These are phyloP conservation scores for Bellardia bayeri DNA, from an alignment of 2,888 invertebrate species.

Conservation along the genomic window DNA sequence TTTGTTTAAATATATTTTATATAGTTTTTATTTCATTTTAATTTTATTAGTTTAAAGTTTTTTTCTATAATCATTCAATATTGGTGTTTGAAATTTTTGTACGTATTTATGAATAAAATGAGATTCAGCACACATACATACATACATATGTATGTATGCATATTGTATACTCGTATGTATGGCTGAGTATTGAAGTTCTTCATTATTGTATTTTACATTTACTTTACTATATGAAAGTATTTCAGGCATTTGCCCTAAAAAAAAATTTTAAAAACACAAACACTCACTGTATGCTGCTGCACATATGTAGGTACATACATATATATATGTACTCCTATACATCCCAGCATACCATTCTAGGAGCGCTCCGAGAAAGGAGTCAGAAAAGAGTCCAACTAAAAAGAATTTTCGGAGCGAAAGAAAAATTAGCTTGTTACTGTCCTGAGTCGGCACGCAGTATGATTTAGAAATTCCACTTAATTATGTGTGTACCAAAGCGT, in stretches of 20 bases:
- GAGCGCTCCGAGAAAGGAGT: no score
- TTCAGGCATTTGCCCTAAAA: conserved; percentile 61
- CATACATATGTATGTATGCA: not conserved
- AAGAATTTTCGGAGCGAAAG: no score
- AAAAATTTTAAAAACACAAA: not conserved
- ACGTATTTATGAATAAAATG: not conserved
- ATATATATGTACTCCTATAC: no score
- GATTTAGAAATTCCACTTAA: no score
- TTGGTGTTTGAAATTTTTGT: conserved; percentile 35
- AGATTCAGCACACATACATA: not conserved
- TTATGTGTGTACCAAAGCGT: no score
- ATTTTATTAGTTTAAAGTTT: conserved; percentile 36
- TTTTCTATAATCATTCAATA: conserved; percentile 44
- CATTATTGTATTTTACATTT: not conserved
- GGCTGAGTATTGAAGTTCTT: conserved; percentile 15
- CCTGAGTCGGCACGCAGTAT: no score
- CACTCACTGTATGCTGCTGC: not conserved
- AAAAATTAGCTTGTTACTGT: no score
- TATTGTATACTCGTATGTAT: not conserved
- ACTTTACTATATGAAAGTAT: conserved; percentile 41
- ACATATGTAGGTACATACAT: not conserved
- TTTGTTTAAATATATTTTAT: conserved; percentile 8
- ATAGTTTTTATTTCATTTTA: conserved; percentile 33
- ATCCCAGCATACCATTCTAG: no score
- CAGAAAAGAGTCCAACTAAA: no score